A percentile compares a stretch with the other conserved stretches of the same genome.
Evolutionary conservation across 2,888 invertebrate species (phyloP).

Genomic region (Micoletzkya japonica): DNA sequence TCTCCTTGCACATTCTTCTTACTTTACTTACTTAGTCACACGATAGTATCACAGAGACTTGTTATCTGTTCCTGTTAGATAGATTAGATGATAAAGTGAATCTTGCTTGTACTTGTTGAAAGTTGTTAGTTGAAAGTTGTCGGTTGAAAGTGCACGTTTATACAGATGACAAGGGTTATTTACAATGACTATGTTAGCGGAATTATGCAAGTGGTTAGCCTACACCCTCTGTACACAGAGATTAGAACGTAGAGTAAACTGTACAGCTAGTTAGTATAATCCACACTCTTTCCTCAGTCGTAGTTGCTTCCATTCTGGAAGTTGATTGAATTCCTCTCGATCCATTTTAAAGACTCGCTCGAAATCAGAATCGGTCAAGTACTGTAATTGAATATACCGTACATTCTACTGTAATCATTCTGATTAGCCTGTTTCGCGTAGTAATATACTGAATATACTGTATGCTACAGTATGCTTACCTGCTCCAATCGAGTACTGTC

Average conservation of each 20-base stretch:
- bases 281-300: conserved; percentile 38
- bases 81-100: no score
- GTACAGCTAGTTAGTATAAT: conserved; percentile 39
- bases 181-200: no score
- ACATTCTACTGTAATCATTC: conserved; percentile 12
- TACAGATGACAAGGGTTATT: no score
- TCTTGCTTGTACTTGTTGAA: no score
- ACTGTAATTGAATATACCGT: conserved; percentile 43
- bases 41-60: no score
- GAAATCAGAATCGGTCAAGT: conserved; percentile 50
- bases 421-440: neutral
- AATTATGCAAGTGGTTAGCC: no score
- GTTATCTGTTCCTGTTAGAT: no score
- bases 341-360: conserved; percentile 41
- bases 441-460: neutral
- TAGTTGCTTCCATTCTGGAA: conserved; percentile 54
- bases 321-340: conserved; percentile 37
- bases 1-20: neutral
- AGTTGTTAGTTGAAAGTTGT: no score
- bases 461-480: neutral
- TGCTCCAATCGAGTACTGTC: neutral
- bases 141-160: no score
- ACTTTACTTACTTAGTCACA: neutral
- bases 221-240: no score
- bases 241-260: no score